Evolutionary conservation across 2,888 invertebrate species (phyloP), one percentile per base, ranked within the genome.

Genomic region (Mystacides longicornis): DNA sequence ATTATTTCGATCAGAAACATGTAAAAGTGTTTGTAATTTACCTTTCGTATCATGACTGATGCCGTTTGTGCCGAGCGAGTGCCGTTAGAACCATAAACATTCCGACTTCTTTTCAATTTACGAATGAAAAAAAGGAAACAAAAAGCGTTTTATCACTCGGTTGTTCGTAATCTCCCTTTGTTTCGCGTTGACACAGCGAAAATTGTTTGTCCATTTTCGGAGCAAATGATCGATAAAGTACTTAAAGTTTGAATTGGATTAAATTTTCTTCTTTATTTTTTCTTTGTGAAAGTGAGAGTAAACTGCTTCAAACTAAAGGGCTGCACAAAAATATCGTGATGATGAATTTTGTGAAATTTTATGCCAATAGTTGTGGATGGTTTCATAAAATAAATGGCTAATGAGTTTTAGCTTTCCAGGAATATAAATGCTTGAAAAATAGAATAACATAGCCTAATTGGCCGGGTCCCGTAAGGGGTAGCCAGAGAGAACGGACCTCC

Each of bases 141-240:
- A 46, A 19, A 23, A 52, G 46, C 46, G 23, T 46, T 52, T 46
- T 52, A 52, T 46, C 45, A 27, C 52, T 21, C 18, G n/a, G 18
- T 22, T 11, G 21, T 20, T 18, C 47, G 47, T 27, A 23, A 16
- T 22, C 22, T 11, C 16, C 33, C 48, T 48, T 53, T 48, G 48
- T 48, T 48, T 50, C 23, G 14, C 33, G 48, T 48, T 22, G 53
- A 48, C 53, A 21, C 18, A 42, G 22, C 37, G 21, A 16, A 37
- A 55, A 55, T 21, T 33, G 33, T 55, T 55, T 19, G 42, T 37
- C 37, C 14, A 46, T 46, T 46, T 18, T 14, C 46, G 20, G 19
- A 46, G 46, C 14, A 46, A 46, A 46, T 21, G 4, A 37, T 37
- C 14, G 4, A 46, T 21, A 46, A 46, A 46, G 20, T 21, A 21